Conservation (phyloP, 2,797 vertebrate genomes). For the Molossus molossus region DNA sequence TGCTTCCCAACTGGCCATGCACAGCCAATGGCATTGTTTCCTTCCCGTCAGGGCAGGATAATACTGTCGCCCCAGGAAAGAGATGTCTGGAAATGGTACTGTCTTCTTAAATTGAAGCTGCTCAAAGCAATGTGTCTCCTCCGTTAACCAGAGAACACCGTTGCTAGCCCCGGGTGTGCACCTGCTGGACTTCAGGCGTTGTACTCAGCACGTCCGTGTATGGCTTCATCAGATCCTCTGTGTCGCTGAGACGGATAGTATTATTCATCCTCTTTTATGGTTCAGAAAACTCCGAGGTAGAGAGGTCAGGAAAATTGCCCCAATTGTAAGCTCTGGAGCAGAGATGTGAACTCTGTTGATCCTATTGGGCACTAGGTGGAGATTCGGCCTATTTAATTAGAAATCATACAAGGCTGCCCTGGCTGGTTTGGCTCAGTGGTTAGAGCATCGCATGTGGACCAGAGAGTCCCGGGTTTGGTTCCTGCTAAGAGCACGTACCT, state of each 20-base stretch:
- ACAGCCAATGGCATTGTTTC: not conserved
- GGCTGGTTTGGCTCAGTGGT: too few relatives aligned
- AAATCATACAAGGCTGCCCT: too few relatives aligned
- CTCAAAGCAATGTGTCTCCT: constrained; percentile 8
- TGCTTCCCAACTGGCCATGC: constrained; percentile 26
- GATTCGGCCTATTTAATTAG: not conserved
- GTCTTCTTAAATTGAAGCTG: constrained; percentile 64
- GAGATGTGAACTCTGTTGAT: not conserved
- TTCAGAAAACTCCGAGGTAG: not conserved
- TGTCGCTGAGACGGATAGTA: not conserved
- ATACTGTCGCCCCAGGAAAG: constrained; percentile 28
- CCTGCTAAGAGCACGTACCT: too few relatives aligned
- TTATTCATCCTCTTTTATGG: not conserved
- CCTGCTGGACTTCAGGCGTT: not conserved
- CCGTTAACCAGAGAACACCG: not conserved
- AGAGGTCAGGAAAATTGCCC: not conserved
- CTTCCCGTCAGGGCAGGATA: constrained; percentile 47
- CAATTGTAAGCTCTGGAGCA: not conserved
- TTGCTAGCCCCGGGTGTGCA: not conserved
- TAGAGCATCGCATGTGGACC: too few relatives aligned
- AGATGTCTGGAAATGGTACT: constrained; percentile 43
- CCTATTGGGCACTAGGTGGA: not conserved
- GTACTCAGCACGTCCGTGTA: too few relatives aligned
- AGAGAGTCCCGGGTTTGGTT: too few relatives aligned
- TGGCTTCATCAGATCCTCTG: not conserved